Conservation (phyloP, 2,888 invertebrate species). For the Mimachlamys varia region DNA sequence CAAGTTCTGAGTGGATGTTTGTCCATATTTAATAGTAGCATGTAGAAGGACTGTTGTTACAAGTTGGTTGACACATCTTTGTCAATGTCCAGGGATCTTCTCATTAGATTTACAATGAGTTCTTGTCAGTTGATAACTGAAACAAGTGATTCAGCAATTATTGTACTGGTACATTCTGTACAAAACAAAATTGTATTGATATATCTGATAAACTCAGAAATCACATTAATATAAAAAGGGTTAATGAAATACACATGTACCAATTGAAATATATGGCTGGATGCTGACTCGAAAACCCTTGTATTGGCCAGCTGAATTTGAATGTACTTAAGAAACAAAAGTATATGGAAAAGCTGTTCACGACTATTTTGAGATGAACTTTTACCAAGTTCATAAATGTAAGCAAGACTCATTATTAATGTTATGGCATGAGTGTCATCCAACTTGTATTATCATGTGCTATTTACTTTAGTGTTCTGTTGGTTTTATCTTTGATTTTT, state of each 20-base stretch:
- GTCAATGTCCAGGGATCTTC: no score
- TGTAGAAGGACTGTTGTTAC: background rate
- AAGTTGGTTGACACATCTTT: background rate
- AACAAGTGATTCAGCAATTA: no score
- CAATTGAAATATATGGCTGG: no score
- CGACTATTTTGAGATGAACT: background rate
- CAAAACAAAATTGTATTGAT: no score
- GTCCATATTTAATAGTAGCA: background rate
- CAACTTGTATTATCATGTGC: background rate
- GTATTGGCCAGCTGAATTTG: background rate
- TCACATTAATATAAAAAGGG: no score
- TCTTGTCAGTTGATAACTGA: no score
- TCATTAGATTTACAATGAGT: no score
- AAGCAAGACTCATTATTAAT: background rate
- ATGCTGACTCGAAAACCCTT: background rate
- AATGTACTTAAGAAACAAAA: no score
- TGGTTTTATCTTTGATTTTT: slow-evolving; percentile 21
- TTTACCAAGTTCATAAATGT: background rate
- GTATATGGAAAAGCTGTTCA: no score
- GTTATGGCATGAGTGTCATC: background rate
- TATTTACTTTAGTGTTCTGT: background rate
- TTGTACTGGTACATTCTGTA: no score
- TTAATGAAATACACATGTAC: no score
- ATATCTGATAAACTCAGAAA: no score
- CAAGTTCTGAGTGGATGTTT: background rate